Base-by-base conservation (phyloP, 2,888 invertebrate genomes). In the Pammene aurita region DNA sequence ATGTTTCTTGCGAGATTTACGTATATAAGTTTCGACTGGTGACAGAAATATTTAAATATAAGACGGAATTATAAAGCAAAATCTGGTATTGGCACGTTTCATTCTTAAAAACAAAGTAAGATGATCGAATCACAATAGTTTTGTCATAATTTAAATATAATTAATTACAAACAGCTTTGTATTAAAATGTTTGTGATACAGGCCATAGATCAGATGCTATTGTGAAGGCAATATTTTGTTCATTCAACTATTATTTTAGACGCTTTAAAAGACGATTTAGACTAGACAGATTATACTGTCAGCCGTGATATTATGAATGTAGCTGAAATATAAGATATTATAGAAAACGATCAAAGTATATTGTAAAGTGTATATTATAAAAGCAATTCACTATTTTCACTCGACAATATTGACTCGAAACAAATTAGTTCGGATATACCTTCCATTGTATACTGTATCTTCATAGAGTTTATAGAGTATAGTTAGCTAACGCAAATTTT, bases 271-370 rank as follows among this genome's bases (percentile, higher is more conserved):
- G 85, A 85, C 86, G 84, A 75, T 74, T 65, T 78, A 82, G 80
- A 72, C 76, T 80, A 79, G 80, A 77, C 81, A 78, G 80, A 76
- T 73, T 73, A 71, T 78, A 72, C 72, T 74, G 79, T 84, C 83
- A 80, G 82, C 85, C 80, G 88, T 89, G 89, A 89, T 89, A 89
- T 88, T 88, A 88, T 78, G 78, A 81, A 79, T 83, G 83, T 88
- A 86, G 85, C 82, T 78, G 81, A 82, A 84, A 77, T 76, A 76
- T 78, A 76, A 76, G 76, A 75, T 71, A 78, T 79, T 73, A 78
- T 78, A 78, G 77, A 75, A 75, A 76, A 76, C 73, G 74, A 76
- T 75, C 72, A 76, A 77, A 72, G 64, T 77, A 75, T 78, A 77
- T 76, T 75, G 75, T 77, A 77, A 74, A 76, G 69, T 74, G 71